Percentiles rank a stretch among this genome's conserved stretches.
Evolutionary conservation across 2,888 invertebrate species (phyloP).

Genomic region (Leptarthrus brevirostris): DNA sequence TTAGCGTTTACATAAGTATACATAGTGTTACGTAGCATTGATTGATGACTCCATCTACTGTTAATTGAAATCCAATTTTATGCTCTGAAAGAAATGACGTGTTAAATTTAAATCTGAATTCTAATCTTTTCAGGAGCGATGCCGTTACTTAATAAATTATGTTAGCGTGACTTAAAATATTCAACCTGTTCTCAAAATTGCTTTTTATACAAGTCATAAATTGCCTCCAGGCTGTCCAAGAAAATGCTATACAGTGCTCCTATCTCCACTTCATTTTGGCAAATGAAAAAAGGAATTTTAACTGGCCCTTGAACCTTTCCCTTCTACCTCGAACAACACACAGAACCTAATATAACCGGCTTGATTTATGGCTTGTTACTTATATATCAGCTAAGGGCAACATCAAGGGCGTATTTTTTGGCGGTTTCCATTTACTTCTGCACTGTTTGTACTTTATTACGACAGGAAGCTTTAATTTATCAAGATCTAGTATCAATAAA

Average conservation of each 20-base stretch:
- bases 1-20: too few relatives aligned
- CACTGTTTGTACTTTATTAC: neutral
- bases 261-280: too few relatives aligned
- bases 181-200: constrained; percentile 6
- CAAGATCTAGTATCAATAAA: too few relatives aligned
- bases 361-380: constrained; percentile 16
- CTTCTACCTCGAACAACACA: neutral
- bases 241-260: constrained; percentile 2
- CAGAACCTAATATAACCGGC: neutral
- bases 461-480: too few relatives aligned
- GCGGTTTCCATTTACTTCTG: neutral
- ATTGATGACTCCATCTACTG: neutral
- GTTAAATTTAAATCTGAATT: neutral
- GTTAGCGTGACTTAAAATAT: constrained; percentile 35
- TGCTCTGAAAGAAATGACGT: constrained; percentile 1
- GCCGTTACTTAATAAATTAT: constrained; percentile 19
- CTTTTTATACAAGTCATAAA: neutral
- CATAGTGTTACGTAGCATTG: too few relatives aligned
- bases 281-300: constrained; percentile 20
- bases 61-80: constrained; percentile 24
- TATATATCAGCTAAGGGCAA: neutral
- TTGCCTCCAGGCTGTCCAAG: neutral
- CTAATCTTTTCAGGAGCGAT: constrained; percentile 5
- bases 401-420: neutral
- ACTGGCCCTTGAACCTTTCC: neutral